phyloP scores from a whole-genome alignment of 2,113 vertebrate species.

The Cyanistes caeruleus region DNA sequence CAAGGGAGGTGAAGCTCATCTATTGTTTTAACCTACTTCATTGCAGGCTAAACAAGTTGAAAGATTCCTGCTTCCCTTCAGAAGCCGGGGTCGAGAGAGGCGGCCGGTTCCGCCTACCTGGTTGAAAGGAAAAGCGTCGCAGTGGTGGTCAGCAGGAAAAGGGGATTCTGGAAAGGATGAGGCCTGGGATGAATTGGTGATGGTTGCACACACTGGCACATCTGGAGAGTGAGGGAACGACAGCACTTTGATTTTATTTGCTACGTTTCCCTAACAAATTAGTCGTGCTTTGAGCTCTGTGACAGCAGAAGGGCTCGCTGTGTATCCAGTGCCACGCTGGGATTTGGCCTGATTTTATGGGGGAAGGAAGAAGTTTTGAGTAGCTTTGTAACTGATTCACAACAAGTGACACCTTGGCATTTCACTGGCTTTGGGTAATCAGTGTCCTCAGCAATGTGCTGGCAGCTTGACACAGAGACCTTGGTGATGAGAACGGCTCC shows the following conservation, averaged over 20 bases:
- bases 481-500: background rate
- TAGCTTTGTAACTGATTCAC: background rate
- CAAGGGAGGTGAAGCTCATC: constrained; percentile 68
- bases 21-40: constrained; percentile 73
- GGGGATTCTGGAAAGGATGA: background rate
- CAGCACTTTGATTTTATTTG: background rate
- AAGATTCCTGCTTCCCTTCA: constrained; percentile 51
- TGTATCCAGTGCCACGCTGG: background rate
- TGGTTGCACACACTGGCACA: background rate
- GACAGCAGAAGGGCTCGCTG: background rate
- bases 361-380: background rate
- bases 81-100: constrained; percentile 41
- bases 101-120: constrained; percentile 35
- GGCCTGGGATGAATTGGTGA: background rate
- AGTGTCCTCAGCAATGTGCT: background rate
- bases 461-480: background rate
- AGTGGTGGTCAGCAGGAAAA: constrained; percentile 43
- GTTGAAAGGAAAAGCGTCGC: constrained; percentile 37
- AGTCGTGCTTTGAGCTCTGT: accelerated
- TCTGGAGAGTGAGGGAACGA: background rate
- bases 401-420: background rate
- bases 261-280: accelerated
- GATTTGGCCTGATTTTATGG: background rate
- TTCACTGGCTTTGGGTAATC: background rate
- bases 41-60: constrained; percentile 70